Evolutionary conservation across 92 coral and sea anemone species (phyloP).

Genomic region (Siderastrea radians): DNA sequence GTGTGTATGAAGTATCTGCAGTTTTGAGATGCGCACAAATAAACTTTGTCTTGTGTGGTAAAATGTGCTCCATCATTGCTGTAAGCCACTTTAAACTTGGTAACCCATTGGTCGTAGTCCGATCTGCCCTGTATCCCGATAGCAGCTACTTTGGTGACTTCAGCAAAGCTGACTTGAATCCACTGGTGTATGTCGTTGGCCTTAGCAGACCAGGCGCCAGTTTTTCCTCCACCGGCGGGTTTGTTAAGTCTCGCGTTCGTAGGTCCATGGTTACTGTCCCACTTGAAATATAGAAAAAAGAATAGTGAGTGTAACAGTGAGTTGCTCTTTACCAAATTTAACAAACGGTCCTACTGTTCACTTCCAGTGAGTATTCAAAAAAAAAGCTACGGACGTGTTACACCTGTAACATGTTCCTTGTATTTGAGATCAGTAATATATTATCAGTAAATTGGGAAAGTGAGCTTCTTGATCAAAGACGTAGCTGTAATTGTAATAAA

Average conservation of each 20-base stretch:
- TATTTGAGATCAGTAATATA: too few species aligned
- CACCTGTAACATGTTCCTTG: too few species aligned
- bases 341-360: too few species aligned
- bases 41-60: neutral
- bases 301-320: neutral
- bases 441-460: too few species aligned
- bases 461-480: too few species aligned
- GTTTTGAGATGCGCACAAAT: too few species aligned
- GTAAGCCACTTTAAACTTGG: neutral
- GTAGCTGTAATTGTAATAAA: too few species aligned
- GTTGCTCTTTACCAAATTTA: too few species aligned
- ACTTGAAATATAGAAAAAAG: neutral
- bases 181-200: neutral
- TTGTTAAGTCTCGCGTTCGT: neutral
- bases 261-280: neutral
- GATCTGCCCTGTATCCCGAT: neutral
- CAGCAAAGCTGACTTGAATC: neutral
- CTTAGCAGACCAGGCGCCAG: neutral
- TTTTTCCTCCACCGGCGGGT: neutral
- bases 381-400: too few species aligned
- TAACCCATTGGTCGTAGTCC: neutral
- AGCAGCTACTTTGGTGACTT: neutral
- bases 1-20: too few species aligned
- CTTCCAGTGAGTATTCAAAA: too few species aligned
- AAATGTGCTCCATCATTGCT: neutral